Evolutionary conservation across 2,797 vertebrate genomes (phyloP), one percentile per base, ranked within the genome.

Genomic region (Chloroceryle amazona): DNA sequence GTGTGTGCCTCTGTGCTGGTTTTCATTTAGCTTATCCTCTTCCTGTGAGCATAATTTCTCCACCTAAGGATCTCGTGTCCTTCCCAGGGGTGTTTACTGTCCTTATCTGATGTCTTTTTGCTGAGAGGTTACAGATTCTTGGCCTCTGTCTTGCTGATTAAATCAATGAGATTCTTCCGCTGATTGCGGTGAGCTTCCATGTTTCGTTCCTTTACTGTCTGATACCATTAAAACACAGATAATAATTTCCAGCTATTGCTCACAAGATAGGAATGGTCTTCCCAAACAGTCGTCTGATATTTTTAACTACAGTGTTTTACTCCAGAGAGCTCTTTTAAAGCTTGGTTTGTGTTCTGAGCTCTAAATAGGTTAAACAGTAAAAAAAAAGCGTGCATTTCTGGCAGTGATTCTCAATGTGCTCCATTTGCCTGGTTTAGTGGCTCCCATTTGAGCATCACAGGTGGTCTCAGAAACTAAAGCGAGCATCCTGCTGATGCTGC

Each of bases 211-310:
- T 89, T 66, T 78, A 14, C 21, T 3, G 1, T 90, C 81, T 91
- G 75, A 29, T 79, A 60, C 44, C 5, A 0, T 75, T 81, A 49
- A 76, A 93, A 60, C n/a, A 54, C 51, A 85, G 51, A 88, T 33
- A 52, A 92, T 90, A 71, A 82, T 93, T 95, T 90, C 83, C 60
- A 92, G n/a, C 83, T 76, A 19, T 94, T 92, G 88, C 83, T 96
- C 93, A 94, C 81, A 73, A 39, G 88, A 80, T 60, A 87, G 86
- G 90, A 96, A 95, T 65, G 83, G 65, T 73, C 47, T 89, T 86
- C 17, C 58, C 58, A 85, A 92, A 80, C 73, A 89, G 52, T 91
- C 10, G 10, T 81, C 28, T 87, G 79, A 26, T 96, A 93, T 92
- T 96, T 96, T 94, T 95, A 95, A 92, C 92, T 41, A 3, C 22